Evolutionary conservation across 2,888 invertebrate genomes (phyloP).

Genomic region (Dilophus febrilis): DNA sequence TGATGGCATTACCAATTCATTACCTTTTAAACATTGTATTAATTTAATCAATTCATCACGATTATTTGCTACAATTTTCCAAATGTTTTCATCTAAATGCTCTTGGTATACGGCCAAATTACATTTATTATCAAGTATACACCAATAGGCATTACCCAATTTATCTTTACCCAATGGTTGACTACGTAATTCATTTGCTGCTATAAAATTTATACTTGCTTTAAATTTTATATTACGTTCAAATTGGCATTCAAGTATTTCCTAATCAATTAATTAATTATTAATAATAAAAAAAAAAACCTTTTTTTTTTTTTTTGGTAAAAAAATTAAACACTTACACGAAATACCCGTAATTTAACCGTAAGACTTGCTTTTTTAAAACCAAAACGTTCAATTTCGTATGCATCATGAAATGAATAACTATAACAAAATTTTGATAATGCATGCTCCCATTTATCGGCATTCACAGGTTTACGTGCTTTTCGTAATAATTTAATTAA

Average conservation of each 20-base stretch:
- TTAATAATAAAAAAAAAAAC: too few species aligned
- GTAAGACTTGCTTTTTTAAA: slow-evolving; percentile 80
- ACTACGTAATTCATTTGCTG: slow-evolving; percentile 63
- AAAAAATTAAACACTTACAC: slow-evolving; percentile 40
- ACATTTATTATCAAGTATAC: slow-evolving; percentile 72
- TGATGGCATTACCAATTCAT: slow-evolving; percentile 40
- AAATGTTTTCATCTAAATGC: slow-evolving; percentile 90
- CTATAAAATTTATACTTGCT: slow-evolving; percentile 60
- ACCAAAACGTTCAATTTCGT: slow-evolving; percentile 91
- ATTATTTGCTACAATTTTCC: slow-evolving; percentile 80
- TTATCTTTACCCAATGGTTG: slow-evolving; percentile 85
- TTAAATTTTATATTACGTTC: slow-evolving; percentile 89
- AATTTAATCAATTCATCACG: slow-evolving; percentile 64
- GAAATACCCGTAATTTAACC: slow-evolving; percentile 76
- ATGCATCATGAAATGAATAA: slow-evolving; percentile 80
- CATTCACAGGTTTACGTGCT: slow-evolving; percentile 61
- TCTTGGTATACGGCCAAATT: slow-evolving; percentile 87
- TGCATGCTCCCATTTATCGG: slow-evolving; percentile 80
- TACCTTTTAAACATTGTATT: slow-evolving; percentile 56
- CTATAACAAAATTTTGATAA: slow-evolving; percentile 82
- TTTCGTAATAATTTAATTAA: slow-evolving; percentile 80
- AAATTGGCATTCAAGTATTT: slow-evolving; percentile 85
- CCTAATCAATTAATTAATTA: too few species aligned
- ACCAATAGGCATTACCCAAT: slow-evolving; percentile 85
- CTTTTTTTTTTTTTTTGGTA: too few species aligned